Conservation (phyloP, 2,797 vertebrate species). For the Sebastes reedi region DNA sequence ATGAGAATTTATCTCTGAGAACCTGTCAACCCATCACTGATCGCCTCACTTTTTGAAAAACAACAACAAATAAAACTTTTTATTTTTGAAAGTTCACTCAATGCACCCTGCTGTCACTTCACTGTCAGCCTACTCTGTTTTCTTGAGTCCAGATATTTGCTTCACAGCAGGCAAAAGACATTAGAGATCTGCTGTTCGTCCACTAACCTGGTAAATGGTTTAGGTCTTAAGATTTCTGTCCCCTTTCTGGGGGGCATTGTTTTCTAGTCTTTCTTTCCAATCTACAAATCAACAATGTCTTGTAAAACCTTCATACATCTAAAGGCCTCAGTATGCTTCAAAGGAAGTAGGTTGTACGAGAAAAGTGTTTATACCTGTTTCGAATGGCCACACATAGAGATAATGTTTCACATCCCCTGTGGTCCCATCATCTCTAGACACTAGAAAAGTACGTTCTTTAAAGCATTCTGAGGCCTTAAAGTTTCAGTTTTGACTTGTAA, state of each 20-base stretch:
- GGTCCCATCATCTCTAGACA: neutral
- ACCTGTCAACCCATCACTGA: conserved; percentile 14
- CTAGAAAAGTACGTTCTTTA: neutral
- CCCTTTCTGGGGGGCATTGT: neutral
- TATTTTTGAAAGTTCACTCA: conserved; percentile 22
- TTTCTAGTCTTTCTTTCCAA: neutral
- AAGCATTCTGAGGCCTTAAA: neutral
- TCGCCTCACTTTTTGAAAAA: neutral
- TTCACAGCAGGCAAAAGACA: neutral
- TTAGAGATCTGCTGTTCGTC: neutral
- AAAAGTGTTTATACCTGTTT: neutral
- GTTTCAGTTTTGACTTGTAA: neutral
- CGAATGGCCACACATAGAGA: neutral
- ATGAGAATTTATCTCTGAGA: conserved; percentile 2
- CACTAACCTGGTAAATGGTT: neutral
- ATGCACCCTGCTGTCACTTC: conserved; percentile 2
- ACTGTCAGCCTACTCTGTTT: neutral
- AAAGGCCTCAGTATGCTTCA: neutral
- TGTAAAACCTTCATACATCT: neutral
- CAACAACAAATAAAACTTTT: neutral
- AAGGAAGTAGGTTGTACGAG: neutral
- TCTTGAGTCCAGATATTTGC: neutral
- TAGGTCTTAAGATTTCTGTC: neutral
- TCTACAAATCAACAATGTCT: neutral
- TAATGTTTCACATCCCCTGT: neutral